A percentile compares a stretch with the other conserved stretches of the same genome.
phyloP scores from a whole-genome alignment of 2,797 vertebrate genomes.

The Taenioides sp. region DNA sequence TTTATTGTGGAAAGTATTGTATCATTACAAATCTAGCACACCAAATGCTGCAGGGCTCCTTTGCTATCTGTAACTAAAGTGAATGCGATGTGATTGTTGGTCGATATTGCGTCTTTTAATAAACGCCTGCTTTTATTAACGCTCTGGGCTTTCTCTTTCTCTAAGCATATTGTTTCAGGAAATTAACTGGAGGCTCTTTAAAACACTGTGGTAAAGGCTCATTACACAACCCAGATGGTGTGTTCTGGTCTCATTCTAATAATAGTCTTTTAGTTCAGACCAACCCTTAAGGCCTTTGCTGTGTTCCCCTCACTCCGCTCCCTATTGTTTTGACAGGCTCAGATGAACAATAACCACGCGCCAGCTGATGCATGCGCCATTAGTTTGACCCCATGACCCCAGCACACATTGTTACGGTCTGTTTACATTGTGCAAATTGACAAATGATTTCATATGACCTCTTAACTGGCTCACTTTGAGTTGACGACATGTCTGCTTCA shows the following conservation, averaged over 20 bases:
- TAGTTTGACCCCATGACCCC: conserved; percentile 75
- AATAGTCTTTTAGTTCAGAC: conserved; percentile 74
- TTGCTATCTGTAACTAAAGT: conserved; percentile 6
- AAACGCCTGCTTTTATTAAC: conserved; percentile 26
- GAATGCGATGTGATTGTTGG: neutral
- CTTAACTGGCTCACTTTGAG: conserved; percentile 43
- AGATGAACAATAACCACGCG: conserved; percentile 71
- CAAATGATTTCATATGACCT: conserved; percentile 71
- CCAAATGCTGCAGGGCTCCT: neutral
- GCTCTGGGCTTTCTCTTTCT: conserved; percentile 44
- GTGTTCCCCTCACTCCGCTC: conserved; percentile 46
- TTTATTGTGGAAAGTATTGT: neutral
- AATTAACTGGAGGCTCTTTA: conserved; percentile 69
- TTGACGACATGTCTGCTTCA: conserved; percentile 36
- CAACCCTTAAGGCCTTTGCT: conserved; percentile 59
- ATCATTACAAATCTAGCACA: neutral
- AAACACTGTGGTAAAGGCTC: conserved; percentile 62
- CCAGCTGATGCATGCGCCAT: conserved; percentile 77
- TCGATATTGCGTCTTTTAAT: conserved; percentile 18
- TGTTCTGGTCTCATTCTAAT: conserved; percentile 70
- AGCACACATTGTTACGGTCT: conserved; percentile 70
- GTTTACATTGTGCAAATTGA: conserved; percentile 79
- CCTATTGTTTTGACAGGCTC: conserved; percentile 57
- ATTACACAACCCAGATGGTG: conserved; percentile 77
- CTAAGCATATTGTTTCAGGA: conserved; percentile 68